These are phyloP conservation scores for Agrochola litura DNA, from an alignment of 2,888 invertebrate species.

Conservation along the genomic window DNA sequence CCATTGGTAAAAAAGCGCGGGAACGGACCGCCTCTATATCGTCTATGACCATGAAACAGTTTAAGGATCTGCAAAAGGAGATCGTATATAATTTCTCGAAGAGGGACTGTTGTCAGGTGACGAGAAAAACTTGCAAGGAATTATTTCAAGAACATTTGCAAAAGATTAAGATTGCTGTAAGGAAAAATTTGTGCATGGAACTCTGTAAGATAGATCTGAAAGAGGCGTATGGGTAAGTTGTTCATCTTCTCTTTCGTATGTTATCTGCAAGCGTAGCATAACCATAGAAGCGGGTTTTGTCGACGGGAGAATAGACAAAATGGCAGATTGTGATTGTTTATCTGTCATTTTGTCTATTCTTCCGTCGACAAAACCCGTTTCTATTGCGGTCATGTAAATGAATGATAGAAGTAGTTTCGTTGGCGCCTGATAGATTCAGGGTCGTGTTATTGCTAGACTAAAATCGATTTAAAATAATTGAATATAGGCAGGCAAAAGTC, in stretches of 20 bases:
- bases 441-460: background rate
- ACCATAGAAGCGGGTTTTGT: too few species aligned
- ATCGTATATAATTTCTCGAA: slow-evolving; percentile 77
- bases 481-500: background rate
- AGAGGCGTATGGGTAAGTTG: slow-evolving; percentile 79
- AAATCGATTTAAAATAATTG: background rate
- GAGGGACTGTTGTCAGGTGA: slow-evolving; percentile 80
- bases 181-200: slow-evolving; percentile 77
- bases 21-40: slow-evolving; percentile 68
- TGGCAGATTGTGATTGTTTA: too few species aligned
- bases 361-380: too few species aligned
- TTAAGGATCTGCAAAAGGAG: slow-evolving; percentile 84
- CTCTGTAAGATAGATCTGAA: slow-evolving; percentile 79
- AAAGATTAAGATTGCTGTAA: slow-evolving; percentile 72
- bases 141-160: slow-evolving; percentile 77
- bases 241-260: slow-evolving; percentile 4
- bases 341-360: too few species aligned
- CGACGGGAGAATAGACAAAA: too few species aligned
- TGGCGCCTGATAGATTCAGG: background rate
- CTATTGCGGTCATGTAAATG: background rate
- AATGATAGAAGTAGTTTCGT: background rate
- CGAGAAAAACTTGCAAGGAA: slow-evolving; percentile 75
- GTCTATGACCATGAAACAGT: slow-evolving; percentile 81
- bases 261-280: background rate
- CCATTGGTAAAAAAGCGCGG: slow-evolving; percentile 65